A percentile compares a stretch with the other conserved stretches of the same genome.
Conservation (phyloP, 1,140 invertebrate genomes). For the Steinernema khuongi region DNA sequence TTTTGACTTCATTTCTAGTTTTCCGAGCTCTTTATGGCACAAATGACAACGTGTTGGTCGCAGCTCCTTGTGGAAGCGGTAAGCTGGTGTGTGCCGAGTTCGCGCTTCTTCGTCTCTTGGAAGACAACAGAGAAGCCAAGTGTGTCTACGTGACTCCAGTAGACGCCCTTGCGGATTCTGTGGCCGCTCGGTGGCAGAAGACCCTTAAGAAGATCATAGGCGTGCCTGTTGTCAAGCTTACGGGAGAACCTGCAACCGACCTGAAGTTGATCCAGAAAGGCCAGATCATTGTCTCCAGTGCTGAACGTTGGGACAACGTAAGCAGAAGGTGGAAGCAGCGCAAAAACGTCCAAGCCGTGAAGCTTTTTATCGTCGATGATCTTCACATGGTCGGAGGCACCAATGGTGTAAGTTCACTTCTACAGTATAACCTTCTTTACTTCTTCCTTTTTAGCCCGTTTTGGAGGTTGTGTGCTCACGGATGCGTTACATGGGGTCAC, state of each 20-base stretch:
- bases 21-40: conserved; percentile 98
- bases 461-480: conserved; percentile 93
- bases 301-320: conserved; percentile 97
- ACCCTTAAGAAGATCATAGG: conserved; percentile 77
- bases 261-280: conserved; percentile 75
- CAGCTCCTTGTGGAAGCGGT: conserved; percentile 91
- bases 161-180: too few species aligned
- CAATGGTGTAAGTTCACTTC: conserved; percentile 60
- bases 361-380: conserved; percentile 94
- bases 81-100: conserved; percentile 96
- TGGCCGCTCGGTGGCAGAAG: conserved; percentile 79
- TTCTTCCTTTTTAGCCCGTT: conserved; percentile 67
- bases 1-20: conserved; percentile 64
- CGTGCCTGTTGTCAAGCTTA: conserved; percentile 82
- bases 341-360: conserved; percentile 94
- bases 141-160: conserved; percentile 90
- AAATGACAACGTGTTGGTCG: conserved; percentile 96
- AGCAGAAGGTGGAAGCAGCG: conserved; percentile 96
- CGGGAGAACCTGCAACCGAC: conserved; percentile 94
- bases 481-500: conserved; percentile 93
- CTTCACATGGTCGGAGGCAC: conserved; percentile 71
- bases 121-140: conserved; percentile 65
- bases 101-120: conserved; percentile 83
- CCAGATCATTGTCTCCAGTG: conserved; percentile 79
- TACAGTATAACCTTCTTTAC: not conserved